phyloP scores from a whole-genome alignment of 1,140 invertebrate species.

The Drosophila elegans region DNA sequence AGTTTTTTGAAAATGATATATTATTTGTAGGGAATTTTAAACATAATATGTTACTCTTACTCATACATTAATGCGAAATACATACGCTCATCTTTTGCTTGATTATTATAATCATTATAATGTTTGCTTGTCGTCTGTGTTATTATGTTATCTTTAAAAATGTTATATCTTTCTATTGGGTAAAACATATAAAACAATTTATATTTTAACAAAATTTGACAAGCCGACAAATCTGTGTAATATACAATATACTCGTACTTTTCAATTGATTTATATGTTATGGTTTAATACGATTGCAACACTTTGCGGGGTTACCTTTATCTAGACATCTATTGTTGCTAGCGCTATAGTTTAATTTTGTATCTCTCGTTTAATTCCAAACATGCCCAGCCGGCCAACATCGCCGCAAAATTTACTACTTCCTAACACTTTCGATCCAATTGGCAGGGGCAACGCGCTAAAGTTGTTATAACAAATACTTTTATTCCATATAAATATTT shows the following conservation, averaged over 20 bases:
- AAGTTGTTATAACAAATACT: constrained; percentile 65
- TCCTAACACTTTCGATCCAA: constrained; percentile 39
- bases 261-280: constrained; percentile 52
- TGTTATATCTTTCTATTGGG: constrained; percentile 61
- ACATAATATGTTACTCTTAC: constrained; percentile 60
- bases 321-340: constrained; percentile 77
- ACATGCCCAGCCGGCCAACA: constrained; percentile 42
- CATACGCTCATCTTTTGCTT: constrained; percentile 42
- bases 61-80: constrained; percentile 60
- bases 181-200: constrained; percentile 79
- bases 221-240: constrained; percentile 74
- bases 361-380: constrained; percentile 24
- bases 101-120: constrained; percentile 60
- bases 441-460: constrained; percentile 63
- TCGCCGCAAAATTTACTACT: constrained; percentile 52
- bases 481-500: constrained; percentile 49
- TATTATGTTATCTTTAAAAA: constrained; percentile 59
- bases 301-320: constrained; percentile 57
- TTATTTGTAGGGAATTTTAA: constrained; percentile 62
- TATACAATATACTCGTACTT: constrained; percentile 61
- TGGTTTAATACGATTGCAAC: constrained; percentile 66
- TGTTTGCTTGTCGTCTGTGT: constrained; percentile 27
- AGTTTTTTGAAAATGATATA: constrained; percentile 61
- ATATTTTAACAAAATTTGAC: constrained; percentile 73
- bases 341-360: constrained; percentile 61